These are phyloP conservation scores for Puntigrus tetrazona DNA, from an alignment of 2,113 vertebrate species.

Conservation along the genomic window DNA sequence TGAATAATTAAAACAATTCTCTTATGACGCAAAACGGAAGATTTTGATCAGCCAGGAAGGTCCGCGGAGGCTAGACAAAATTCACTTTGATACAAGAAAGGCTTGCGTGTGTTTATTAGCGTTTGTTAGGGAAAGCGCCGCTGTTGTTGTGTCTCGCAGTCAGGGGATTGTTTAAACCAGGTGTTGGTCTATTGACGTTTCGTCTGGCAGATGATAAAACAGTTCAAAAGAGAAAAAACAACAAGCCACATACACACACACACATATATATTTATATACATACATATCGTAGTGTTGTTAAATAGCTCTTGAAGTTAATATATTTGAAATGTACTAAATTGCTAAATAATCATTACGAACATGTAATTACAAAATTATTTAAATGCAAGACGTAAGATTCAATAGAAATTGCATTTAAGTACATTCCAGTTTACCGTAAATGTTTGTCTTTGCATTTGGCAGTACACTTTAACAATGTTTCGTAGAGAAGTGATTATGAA, in stretches of 20 bases:
- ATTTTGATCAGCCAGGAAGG: neutral
- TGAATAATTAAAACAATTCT: constrained; percentile 21
- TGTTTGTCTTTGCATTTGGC: neutral
- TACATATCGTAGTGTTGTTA: neutral
- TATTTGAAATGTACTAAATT: neutral
- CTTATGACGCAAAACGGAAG: neutral
- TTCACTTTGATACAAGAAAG: constrained; percentile 8
- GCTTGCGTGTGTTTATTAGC: neutral
- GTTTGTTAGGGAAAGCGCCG: neutral
- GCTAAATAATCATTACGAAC: neutral
- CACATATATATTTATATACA: too few relatives aligned
- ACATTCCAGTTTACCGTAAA: neutral
- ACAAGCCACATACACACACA: neutral
- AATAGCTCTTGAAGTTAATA: neutral
- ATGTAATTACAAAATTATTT: neutral
- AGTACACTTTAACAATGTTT: neutral
- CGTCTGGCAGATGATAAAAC: neutral
- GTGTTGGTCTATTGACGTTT: neutral
- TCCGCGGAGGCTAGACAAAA: neutral
- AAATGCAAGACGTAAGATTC: neutral
- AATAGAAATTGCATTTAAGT: neutral
- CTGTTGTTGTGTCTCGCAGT: neutral
- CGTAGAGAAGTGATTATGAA: neutral
- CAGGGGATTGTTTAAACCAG: neutral
- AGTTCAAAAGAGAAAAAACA: neutral